Base-by-base conservation (phyloP, 2,113 vertebrate species). In the Dryoscopus gambensis region DNA sequence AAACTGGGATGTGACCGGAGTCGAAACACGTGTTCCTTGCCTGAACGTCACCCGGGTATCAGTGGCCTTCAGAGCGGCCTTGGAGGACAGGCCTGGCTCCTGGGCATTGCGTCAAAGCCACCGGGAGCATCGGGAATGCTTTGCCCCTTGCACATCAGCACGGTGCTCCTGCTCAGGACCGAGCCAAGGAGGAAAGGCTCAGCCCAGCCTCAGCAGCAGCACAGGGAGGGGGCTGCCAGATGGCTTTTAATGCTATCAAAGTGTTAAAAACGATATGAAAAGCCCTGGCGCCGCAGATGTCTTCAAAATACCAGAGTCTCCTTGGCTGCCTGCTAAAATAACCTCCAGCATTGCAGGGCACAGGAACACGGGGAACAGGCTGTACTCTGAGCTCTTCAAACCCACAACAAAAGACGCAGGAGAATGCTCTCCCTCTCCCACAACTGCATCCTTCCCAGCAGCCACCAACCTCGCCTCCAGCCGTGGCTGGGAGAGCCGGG, bases 231-330 rank as follows among this genome's bases (percentile, higher is more conserved):
- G 71, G 7, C 78, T 53, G 40, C 64, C 92, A 95, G 80, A 50
- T 23, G 5, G 67, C 68, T 69, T 63, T 60, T 15, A n/a, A 47
- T 64, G 95, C 95, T 92, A 90, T 88, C 92, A 82, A 97, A 96
- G 96, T 71, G 96, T 96, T 97, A 97, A 97, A 95, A 96, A 86
- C 27, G 28, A 71, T 69, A 79, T 42, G 81, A 90, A 77, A 75
- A 84, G 44, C 84, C 68, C 94, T 95, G 96, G 96, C 90, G 85
- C 96, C 95, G 3, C 93, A 92, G 92, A 95, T 92, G 93, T 75
- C 96, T 97, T 92, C 93, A 87, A 96, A 96, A 96, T 94, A 93
- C 92, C 95, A 97, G 93, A 94, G 95, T 92, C 96, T 97, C 95
- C 95, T 95, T 95, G 94, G 94, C 95, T 93, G 95, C 86, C 79